Conservation (phyloP, 2,113 vertebrate species). For the Vidua chalybeata region DNA sequence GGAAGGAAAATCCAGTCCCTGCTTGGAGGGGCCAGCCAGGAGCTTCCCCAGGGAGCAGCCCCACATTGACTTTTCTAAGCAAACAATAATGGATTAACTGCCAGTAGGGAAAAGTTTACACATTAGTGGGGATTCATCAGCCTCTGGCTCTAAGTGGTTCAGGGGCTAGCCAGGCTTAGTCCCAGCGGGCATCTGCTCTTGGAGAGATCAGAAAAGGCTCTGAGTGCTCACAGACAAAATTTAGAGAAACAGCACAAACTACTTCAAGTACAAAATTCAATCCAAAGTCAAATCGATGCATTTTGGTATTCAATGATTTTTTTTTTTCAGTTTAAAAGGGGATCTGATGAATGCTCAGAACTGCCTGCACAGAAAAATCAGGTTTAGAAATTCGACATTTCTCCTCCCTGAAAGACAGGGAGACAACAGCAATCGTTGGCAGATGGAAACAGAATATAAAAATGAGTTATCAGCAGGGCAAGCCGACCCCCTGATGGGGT, state of each 20-base stretch:
- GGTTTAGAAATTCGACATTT: not conserved
- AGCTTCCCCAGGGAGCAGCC: not conserved
- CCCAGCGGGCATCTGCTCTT: not conserved
- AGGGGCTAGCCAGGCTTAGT: not conserved
- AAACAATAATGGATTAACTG: not conserved
- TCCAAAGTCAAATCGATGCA: not conserved
- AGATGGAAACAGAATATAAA: not conserved
- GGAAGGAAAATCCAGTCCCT: not conserved
- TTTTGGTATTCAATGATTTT: not conserved
- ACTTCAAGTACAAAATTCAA: not conserved
- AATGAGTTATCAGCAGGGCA: not conserved
- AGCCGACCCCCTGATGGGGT: rapidly evolving
- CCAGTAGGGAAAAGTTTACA: not conserved
- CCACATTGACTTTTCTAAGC: not conserved
- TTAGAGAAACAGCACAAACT: not conserved
- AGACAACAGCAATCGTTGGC: not conserved
- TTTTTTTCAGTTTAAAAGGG: not conserved
- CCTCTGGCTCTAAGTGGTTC: not conserved
- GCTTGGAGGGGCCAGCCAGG: not conserved
- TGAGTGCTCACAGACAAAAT: not conserved
- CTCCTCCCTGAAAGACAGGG: not conserved
- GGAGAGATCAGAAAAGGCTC: not conserved
- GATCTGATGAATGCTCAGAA: not conserved
- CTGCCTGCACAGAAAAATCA: not conserved
- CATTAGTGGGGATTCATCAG: not conserved